Percentiles rank a stretch among this genome's conserved stretches.
Conservation (phyloP, 2,888 invertebrate species). For the Barypeithes pellucidus region DNA sequence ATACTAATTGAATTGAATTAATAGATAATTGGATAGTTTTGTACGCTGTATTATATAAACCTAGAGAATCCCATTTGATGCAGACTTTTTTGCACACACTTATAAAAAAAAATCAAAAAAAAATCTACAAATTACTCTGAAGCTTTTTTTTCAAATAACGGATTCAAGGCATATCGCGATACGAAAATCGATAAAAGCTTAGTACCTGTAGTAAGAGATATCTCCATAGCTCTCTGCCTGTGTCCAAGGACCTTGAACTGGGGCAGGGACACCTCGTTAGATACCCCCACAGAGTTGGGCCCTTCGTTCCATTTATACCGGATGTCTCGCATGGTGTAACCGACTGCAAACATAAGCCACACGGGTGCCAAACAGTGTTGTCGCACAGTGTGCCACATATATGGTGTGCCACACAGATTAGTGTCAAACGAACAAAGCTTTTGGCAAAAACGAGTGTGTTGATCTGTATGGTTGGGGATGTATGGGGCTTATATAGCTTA, state of each 20-base stretch:
- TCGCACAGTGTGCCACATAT: conserved; percentile 6
- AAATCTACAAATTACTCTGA: too few relatives aligned
- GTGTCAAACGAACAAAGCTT: conserved; percentile 18
- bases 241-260: conserved; percentile 98
- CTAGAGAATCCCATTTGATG: too few relatives aligned
- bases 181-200: background rate
- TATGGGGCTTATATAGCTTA: conserved; percentile 1
- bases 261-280: conserved; percentile 96
- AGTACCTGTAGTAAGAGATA: conserved; percentile 96
- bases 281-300: conserved; percentile 95
- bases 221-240: conserved; percentile 96
- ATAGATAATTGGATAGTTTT: too few relatives aligned
- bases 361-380: conserved; percentile 50
- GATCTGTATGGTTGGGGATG: conserved; percentile 27
- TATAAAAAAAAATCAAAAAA: too few relatives aligned
- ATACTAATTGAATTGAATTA: too few relatives aligned
- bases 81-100: too few relatives aligned
- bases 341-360: conserved; percentile 81
- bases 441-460: background rate
- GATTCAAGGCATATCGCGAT: too few relatives aligned
- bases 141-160: too few relatives aligned
- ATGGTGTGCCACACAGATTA: conserved; percentile 18
- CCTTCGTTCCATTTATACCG: conserved; percentile 98
- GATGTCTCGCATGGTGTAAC: conserved; percentile 98
- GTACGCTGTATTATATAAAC: too few relatives aligned